A percentile compares a stretch with the other conserved stretches of the same genome.
Conservation (phyloP, 1,140 invertebrate genomes). For the Drosophila asahinai region DNA sequence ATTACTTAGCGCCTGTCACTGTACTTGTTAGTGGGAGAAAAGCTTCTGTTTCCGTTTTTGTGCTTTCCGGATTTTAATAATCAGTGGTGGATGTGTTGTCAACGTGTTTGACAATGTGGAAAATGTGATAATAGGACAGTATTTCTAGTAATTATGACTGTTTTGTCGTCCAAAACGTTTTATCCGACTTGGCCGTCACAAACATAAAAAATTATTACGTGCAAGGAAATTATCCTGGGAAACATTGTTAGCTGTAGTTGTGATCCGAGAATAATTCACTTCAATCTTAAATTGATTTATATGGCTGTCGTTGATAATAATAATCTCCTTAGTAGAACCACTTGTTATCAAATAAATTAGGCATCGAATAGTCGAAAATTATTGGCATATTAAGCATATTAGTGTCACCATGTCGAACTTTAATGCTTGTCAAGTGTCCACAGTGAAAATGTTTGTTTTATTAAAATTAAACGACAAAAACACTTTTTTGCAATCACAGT, state of each 20-base stretch:
- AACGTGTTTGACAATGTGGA: background rate
- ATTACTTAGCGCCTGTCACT: conserved; percentile 3
- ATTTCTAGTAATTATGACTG: background rate
- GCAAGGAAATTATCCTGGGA: background rate
- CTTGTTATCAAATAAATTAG: too few species aligned
- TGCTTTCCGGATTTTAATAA: background rate
- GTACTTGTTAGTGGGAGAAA: background rate
- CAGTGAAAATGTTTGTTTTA: too few species aligned
- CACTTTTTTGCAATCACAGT: too few species aligned
- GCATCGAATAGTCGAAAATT: background rate
- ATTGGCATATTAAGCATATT: background rate
- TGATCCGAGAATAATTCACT: background rate
- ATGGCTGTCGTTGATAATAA: too few species aligned
- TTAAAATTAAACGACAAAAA: too few species aligned
- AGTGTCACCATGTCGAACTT: too few species aligned
- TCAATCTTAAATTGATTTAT: background rate
- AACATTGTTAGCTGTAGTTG: too few species aligned
- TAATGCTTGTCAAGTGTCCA: too few species aligned
- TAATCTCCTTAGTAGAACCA: too few species aligned
- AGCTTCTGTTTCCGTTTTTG: background rate
- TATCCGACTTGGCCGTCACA: too few species aligned
- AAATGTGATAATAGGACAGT: background rate
- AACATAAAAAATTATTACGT: background rate
- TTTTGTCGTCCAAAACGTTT: background rate
- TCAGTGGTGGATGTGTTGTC: background rate